phyloP scores from a whole-genome alignment of 2,888 invertebrate genomes.

The Agrotis ipsilon region DNA sequence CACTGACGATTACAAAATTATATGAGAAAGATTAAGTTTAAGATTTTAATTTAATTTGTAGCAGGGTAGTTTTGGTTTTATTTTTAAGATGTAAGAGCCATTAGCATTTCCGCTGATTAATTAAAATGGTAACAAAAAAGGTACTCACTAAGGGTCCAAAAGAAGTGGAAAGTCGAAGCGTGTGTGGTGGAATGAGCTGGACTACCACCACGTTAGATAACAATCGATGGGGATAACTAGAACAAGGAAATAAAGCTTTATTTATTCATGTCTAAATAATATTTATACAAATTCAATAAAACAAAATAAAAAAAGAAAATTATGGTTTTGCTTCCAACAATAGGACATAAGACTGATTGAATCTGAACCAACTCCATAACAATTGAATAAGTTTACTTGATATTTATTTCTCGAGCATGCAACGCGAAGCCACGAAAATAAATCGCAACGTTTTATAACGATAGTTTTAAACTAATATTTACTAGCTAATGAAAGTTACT shows the following conservation, averaged over 20 bases:
- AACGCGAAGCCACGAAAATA: neutral
- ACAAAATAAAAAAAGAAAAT: slow-evolving; percentile 32
- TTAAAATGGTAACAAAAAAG: slow-evolving; percentile 4
- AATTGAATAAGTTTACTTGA: slow-evolving; percentile 19
- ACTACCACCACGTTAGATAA: slow-evolving; percentile 3
- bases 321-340: slow-evolving; percentile 57
- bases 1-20: slow-evolving; percentile 39
- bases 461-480: neutral
- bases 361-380: slow-evolving; percentile 15
- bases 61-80: neutral
- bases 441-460: neutral
- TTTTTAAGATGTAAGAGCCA: neutral
- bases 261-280: slow-evolving; percentile 22
- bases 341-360: slow-evolving; percentile 24
- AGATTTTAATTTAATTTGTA: slow-evolving; percentile 19
- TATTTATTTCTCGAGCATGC: neutral
- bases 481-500: neutral
- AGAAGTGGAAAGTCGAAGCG: neutral
- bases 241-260: slow-evolving; percentile 12
- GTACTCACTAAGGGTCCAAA: slow-evolving; percentile 13
- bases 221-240: neutral
- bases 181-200: slow-evolving; percentile 15
- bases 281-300: slow-evolving; percentile 34
- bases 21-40: slow-evolving; percentile 29
- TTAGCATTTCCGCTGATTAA: slow-evolving; percentile 14